A percentile compares a stretch with the other conserved stretches of the same genome.
These are phyloP conservation scores for Ruditapes philippinarum DNA, from an alignment of 1,140 invertebrate species.

Conservation along the genomic window DNA sequence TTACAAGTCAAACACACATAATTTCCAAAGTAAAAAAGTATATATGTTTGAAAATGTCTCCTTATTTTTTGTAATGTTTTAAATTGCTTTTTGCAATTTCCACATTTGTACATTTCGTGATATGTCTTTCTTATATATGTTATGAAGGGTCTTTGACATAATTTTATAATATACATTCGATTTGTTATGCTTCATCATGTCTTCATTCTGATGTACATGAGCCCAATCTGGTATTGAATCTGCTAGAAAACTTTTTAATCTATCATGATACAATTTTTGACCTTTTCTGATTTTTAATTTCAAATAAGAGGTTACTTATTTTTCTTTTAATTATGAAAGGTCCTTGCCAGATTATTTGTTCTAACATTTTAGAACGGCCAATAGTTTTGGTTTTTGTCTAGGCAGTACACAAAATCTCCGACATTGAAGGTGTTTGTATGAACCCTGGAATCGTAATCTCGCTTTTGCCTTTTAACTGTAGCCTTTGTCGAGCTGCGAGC, in stretches of 20 bases:
- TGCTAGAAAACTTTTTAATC: background rate
- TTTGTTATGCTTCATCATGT: background rate
- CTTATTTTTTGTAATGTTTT: constrained; percentile 5
- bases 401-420: constrained; percentile 19
- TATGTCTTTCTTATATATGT: background rate
- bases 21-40: constrained; percentile 22
- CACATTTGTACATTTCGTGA: background rate
- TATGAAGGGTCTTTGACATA: background rate
- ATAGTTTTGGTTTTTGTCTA: constrained; percentile 31
- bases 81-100: constrained; percentile 1
- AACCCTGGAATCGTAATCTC: constrained; percentile 39
- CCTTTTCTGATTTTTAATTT: constrained; percentile 23
- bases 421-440: background rate
- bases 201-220: background rate
- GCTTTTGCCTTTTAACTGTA: constrained; percentile 15
- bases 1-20: constrained; percentile 23
- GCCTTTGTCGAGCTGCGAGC: background rate
- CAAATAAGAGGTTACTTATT: constrained; percentile 27
- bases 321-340: constrained; percentile 23
- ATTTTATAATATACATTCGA: background rate
- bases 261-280: constrained; percentile 33
- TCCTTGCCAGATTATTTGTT: constrained; percentile 22
- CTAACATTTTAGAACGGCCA: constrained; percentile 5
- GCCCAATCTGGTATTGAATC: background rate
- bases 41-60: background rate